These are phyloP conservation scores for Drosophila tani DNA, from an alignment of 1,140 invertebrate species.

Conservation along the genomic window DNA sequence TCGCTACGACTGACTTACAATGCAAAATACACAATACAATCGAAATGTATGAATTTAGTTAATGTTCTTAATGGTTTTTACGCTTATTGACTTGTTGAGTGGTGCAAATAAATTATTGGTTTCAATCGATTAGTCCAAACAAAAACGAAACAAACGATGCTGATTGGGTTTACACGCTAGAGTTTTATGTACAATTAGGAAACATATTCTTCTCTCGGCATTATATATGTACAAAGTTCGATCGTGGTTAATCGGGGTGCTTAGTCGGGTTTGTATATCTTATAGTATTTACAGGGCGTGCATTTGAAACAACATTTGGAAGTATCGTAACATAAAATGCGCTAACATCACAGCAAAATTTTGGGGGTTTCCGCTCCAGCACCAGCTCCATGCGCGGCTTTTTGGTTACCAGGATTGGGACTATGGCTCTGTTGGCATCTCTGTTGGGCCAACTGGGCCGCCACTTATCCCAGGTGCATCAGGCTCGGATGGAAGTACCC, in stretches of 20 bases:
- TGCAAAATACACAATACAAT: slow-evolving; percentile 69
- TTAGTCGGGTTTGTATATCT: slow-evolving; percentile 25
- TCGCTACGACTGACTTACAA: slow-evolving; percentile 53
- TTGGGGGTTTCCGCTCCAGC: slow-evolving; percentile 62
- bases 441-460: slow-evolving; percentile 67
- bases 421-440: slow-evolving; percentile 20
- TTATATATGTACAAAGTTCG: slow-evolving; percentile 60
- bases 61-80: slow-evolving; percentile 35
- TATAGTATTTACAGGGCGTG: slow-evolving; percentile 80
- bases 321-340: slow-evolving; percentile 83
- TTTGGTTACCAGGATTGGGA: slow-evolving; percentile 68
- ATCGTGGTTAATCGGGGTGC: slow-evolving; percentile 22
- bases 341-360: slow-evolving; percentile 85
- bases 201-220: slow-evolving; percentile 64
- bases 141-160: slow-evolving; percentile 52
- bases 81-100: slow-evolving; percentile 73
- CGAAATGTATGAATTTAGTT: slow-evolving; percentile 56
- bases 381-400: slow-evolving; percentile 31
- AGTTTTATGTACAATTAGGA: slow-evolving; percentile 77
- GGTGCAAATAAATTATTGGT: slow-evolving; percentile 65
- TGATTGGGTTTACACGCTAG: slow-evolving; percentile 45
- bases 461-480: slow-evolving; percentile 84
- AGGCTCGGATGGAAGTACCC: slow-evolving; percentile 84
- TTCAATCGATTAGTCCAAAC: slow-evolving; percentile 31
- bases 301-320: slow-evolving; percentile 76